Percentiles rank a stretch among this genome's conserved stretches.
phyloP scores from a whole-genome alignment of 2,888 invertebrate species.

The Agelastica alni region DNA sequence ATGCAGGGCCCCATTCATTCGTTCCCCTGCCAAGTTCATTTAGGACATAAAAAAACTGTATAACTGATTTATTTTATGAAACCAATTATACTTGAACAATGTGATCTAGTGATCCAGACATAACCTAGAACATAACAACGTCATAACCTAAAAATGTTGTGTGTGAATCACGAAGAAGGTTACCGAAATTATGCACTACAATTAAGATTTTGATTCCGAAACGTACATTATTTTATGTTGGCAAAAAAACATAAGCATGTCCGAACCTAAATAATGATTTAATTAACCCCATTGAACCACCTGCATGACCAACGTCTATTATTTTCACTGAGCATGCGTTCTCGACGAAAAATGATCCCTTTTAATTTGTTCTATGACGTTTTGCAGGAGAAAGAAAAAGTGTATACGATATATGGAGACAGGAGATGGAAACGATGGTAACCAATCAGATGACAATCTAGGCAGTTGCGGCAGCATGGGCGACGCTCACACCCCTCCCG shows the following conservation, averaged over 20 bases:
- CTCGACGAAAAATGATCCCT: background rate
- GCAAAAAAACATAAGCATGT: constrained; percentile 5
- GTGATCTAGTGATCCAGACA: no score
- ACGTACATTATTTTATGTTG: background rate
- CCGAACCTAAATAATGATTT: background rate
- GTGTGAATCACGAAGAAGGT: no score
- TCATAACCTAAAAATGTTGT: no score
- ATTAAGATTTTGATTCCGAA: no score
- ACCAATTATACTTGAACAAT: no score
- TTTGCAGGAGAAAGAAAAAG: constrained; percentile 91
- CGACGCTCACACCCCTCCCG: constrained; percentile 70
- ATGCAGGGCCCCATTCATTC: no score
- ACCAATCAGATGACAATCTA: constrained; percentile 73
- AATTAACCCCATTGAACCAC: constrained; percentile 3
- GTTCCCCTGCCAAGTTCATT: no score
- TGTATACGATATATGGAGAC: constrained; percentile 95
- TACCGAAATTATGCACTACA: no score
- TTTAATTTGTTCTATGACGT: no score
- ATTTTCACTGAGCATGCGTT: constrained; percentile 7
- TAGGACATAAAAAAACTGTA: no score
- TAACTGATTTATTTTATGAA: no score
- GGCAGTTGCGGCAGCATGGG: constrained; percentile 81
- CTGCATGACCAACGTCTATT: constrained; percentile 10
- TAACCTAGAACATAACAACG: no score
- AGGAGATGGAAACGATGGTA: constrained; percentile 65